Evolutionary conservation across 1,140 invertebrate genomes (phyloP), one percentile per base, ranked within the genome.

Genomic region (Drosophila pruinosa): DNA sequence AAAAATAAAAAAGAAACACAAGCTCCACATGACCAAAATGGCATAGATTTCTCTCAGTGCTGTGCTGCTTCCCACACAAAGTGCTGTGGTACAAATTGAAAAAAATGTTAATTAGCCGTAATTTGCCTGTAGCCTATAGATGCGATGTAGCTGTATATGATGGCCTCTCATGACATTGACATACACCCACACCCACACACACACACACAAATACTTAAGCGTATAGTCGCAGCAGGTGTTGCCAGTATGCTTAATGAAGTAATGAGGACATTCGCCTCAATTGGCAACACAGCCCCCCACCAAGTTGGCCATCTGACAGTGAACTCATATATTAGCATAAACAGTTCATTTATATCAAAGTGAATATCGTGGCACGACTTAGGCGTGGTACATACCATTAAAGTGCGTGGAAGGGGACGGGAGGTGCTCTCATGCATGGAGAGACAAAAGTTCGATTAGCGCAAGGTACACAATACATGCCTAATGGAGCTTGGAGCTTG

Each of bases 301-400:
- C 54, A 36, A 41, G 8, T 48, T 7, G 14, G 36, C 12, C n/a
- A 61, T 48, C 26, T 67, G 41, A 48, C 58, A 82, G 69, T 71
- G 77, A 77, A 82, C 81, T 85, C 80, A 85, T 86, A 77, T 85
- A 86, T 85, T 86, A 85, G 75, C 80, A 85, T 86, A 85, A 85
- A 85, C 81, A 85, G 80, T 85, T 85, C 76, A 85, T 85, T 85
- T 86, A 74, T 85, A 86, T 73, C 74, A 73, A 85, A 86, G 10
- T 8, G 75, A 31, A 53, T 14, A 21, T 26, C 10, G 7, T 19
- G 38, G 39, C 47, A 45, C 59, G 53, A 15, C 34, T 17, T 5
- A 14, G 58, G 52, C 52, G 69, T 67, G 54, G 67, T 50, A 61
- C 2, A 14, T 8, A 45, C n/a, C n/a, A 47, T 54, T 31, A 52